Conservation (phyloP, 2,113 vertebrate species). For the Mellivora capensis region DNA sequence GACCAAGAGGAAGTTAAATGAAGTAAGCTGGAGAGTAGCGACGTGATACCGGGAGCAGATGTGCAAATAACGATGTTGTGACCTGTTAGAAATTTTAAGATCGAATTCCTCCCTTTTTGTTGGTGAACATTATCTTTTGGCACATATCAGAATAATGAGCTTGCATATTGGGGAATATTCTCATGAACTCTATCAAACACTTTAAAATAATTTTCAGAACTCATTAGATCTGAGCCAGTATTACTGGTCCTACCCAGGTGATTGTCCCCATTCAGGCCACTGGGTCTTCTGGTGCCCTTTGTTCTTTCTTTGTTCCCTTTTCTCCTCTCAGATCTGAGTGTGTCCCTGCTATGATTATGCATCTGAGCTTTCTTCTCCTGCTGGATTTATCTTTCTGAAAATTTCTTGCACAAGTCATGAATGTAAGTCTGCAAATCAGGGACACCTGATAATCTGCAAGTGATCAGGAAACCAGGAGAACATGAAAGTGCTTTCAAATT, state of each 20-base stretch:
- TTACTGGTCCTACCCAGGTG: background rate
- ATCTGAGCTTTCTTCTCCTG: background rate
- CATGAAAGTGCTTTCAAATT: background rate
- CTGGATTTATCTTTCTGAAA: constrained; percentile 32
- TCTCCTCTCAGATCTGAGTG: background rate
- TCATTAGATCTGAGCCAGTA: constrained; percentile 29
- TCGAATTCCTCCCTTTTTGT: background rate
- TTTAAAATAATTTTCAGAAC: constrained; percentile 27
- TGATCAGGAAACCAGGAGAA: background rate
- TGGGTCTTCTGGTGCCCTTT: background rate
- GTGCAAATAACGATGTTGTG: background rate
- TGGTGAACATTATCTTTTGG: background rate
- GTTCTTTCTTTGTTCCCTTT: background rate
- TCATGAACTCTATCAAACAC: background rate
- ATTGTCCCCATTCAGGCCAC: background rate
- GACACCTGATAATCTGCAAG: background rate
- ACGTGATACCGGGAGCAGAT: background rate
- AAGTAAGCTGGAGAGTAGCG: background rate
- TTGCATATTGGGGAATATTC: background rate
- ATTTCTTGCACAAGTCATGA: background rate
- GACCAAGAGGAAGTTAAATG: background rate
- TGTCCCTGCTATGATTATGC: background rate
- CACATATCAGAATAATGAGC: background rate
- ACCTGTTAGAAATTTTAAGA: background rate
- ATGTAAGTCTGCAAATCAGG: background rate